Evolutionary conservation across 2,797 vertebrate species (phyloP), one percentile per base, ranked within the genome.

Genomic region (Amphiprion clarkii): DNA sequence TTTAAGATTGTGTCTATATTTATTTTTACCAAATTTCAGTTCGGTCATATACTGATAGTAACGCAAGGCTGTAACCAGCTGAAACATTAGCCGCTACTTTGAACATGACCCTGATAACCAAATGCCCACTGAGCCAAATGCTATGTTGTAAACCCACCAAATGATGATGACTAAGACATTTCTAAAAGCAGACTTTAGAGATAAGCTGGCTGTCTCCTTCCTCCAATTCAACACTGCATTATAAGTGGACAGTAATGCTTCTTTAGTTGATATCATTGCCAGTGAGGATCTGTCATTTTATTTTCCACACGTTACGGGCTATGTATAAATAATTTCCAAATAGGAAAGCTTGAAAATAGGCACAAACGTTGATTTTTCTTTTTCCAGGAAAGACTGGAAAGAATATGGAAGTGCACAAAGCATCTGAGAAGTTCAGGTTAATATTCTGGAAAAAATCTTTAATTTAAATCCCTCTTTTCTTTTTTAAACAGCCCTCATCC

Each of bases 61-160:
- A 62, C 46, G 51, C 79, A 58, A 69, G 73, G 17, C 65, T 79
- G 62, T 42, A 48, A 71, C 7, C 79, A 71, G 62, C 66, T 84
- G 75, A 84, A 91, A 92, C 88, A 85, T 86, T 84, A 90, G 87
- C 77, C 75, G 82, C 88, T 93, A 90, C 91, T 93, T 93, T 94
- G 91, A 93, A 93, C 93, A 94, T 94, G 93, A 94, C 92, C 93
- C 91, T 94, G 92, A 93, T 94, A 91, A 89, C 85, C 88, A 93
- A 92, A 93, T 91, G 90, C 83, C 76, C 82, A 84, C 74, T 78
- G 65, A 78, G 87, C 82, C 89, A 91, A 93, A 94, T 81, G 87
- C 76, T 75, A 56, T 42, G 81, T 78, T 85, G 89, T 90, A 92
- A 93, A 92, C 84, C 51, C 73, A 86, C 74, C 81, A 89, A 88